phyloP scores from a whole-genome alignment of 2,888 invertebrate genomes.

The Netelia inedita region DNA sequence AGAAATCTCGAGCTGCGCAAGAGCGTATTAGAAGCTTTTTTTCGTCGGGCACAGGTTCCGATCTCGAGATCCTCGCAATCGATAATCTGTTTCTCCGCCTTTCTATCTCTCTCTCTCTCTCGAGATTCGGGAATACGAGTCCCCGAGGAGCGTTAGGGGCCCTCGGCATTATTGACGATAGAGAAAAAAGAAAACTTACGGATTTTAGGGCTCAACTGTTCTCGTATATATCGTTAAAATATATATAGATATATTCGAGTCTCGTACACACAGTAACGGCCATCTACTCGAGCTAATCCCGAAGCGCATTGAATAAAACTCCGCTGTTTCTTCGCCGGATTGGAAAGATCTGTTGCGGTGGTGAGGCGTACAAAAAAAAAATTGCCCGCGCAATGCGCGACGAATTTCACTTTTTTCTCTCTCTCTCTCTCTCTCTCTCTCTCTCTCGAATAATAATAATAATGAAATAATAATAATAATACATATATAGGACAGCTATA shows the following conservation, averaged over 20 bases:
- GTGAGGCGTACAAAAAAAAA: not conserved
- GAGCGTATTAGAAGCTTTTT: conserved; percentile 36
- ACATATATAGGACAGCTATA: not conserved
- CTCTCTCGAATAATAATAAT: conserved; percentile 53
- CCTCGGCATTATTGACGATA: conserved; percentile 71
- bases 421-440: not conserved
- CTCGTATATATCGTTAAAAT: conserved; percentile 2
- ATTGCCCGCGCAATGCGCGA: conserved; percentile 14
- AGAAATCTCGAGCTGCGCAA: conserved; percentile 31
- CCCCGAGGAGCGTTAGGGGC: conserved; percentile 74
- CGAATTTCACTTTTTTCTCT: conserved; percentile 33
- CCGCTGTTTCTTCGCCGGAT: conserved; percentile 46
- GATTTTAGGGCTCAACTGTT: conserved; percentile 30
- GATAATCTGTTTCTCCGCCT: conserved; percentile 57
- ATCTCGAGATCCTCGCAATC: conserved; percentile 59
- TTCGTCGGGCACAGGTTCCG: conserved; percentile 23
- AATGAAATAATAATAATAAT: conserved; percentile 7
- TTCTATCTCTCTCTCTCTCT: not conserved
- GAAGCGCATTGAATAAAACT: conserved; percentile 52
- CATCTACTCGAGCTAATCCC: conserved; percentile 62
- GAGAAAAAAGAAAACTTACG: conserved; percentile 43
- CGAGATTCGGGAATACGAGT: conserved; percentile 55
- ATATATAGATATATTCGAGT: not conserved
- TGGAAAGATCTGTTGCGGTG: conserved; percentile 43
- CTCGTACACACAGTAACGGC: conserved; percentile 13